These are phyloP conservation scores for Heliconius charithonia DNA, from an alignment of 2,888 invertebrate genomes.

Conservation along the genomic window DNA sequence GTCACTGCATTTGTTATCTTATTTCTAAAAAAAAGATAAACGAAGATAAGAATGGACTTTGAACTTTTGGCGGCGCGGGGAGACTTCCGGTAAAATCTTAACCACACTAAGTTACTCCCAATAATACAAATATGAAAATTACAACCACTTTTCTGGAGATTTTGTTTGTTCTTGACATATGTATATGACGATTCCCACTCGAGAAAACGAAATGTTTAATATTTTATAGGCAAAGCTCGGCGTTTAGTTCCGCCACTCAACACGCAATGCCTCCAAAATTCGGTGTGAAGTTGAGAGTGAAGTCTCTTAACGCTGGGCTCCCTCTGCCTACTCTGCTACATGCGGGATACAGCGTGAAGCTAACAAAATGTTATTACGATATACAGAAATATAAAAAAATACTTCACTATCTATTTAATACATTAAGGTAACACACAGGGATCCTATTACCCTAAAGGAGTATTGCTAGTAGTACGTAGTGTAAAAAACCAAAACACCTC, in stretches of 20 bases:
- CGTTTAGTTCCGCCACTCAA: no score
- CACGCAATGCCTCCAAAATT: no score
- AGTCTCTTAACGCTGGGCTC: no score
- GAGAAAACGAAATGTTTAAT: no score
- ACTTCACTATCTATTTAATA: slow-evolving; percentile 7
- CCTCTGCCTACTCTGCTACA: neutral
- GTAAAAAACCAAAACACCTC: slow-evolving; percentile 37
- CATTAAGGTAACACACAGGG: neutral
- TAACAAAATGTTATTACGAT: no score
- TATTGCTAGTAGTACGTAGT: slow-evolving; percentile 33
- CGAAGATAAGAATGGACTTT: neutral
- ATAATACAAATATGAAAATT: slow-evolving; percentile 4
- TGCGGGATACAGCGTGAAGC: neutral
- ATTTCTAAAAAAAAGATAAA: neutral
- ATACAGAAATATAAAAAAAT: neutral
- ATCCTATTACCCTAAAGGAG: slow-evolving; percentile 31
- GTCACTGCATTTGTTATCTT: neutral
- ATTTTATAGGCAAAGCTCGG: no score
- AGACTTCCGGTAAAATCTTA: neutral
- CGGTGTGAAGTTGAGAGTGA: no score
- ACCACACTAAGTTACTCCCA: neutral
- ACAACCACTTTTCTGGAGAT: neutral
- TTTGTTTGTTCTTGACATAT: neutral
- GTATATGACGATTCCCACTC: neutral
- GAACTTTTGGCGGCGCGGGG: neutral